These are phyloP conservation scores for Leguminivora glycinivorella DNA, from an alignment of 1,140 invertebrate genomes.

Conservation along the genomic window DNA sequence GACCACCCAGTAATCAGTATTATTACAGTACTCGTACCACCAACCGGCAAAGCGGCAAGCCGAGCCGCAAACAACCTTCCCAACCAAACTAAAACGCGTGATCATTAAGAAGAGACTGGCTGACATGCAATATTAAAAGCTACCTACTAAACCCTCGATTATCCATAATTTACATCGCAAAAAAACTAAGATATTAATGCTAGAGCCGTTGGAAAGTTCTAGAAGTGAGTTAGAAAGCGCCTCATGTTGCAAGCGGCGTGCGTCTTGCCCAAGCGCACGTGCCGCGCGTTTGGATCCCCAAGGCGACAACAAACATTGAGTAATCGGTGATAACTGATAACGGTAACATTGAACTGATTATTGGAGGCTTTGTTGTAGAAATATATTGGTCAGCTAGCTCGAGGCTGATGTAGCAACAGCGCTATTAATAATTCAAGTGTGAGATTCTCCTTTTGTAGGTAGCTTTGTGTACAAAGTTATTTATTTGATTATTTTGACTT, in stretches of 20 bases:
- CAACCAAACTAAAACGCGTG: background rate
- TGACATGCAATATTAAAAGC: background rate
- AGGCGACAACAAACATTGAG: conserved; percentile 24
- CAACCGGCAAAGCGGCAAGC: no score
- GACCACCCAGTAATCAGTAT: no score
- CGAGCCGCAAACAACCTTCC: background rate
- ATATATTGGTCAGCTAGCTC: background rate
- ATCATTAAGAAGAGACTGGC: background rate
- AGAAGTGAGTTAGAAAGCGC: conserved; percentile 27
- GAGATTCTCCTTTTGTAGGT: no score
- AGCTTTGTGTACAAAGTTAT: no score
- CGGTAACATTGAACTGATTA: conserved; percentile 25
- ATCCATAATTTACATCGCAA: background rate
- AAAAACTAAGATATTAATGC: background rate
- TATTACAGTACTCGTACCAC: no score
- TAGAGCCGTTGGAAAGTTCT: conserved; percentile 17
- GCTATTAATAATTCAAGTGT: no score
- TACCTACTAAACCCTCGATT: background rate
- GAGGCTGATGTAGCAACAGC: no score
- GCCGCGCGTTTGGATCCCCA: conserved; percentile 22
- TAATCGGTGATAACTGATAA: conserved; percentile 23
- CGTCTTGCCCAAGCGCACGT: conserved; percentile 18
- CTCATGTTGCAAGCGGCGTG: conserved; percentile 10
- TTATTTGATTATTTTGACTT: no score
- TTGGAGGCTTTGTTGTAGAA: background rate